Conservation (phyloP, 2,113 vertebrate species). For the Egretta garzetta region DNA sequence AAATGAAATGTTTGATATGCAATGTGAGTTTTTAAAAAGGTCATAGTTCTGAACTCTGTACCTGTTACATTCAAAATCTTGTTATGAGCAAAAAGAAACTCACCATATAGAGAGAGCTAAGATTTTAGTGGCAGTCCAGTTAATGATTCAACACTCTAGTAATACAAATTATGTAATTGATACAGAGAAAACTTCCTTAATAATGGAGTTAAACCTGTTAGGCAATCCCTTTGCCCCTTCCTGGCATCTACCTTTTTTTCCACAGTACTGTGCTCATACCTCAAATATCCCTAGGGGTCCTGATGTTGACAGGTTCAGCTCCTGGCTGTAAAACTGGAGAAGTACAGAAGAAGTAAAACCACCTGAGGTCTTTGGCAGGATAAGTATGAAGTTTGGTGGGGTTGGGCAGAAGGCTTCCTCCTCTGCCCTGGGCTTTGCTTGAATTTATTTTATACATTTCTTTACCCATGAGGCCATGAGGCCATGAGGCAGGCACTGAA, state of each 20-base stretch:
- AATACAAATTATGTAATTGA: background rate
- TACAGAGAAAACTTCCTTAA: background rate
- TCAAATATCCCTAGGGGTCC: rapidly evolving
- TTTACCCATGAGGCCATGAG: too few relatives aligned
- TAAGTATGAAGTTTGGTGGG: background rate
- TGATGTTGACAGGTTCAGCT: background rate
- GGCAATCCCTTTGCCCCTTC: background rate
- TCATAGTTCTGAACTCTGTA: background rate
- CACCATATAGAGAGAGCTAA: too few relatives aligned
- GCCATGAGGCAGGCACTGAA: background rate
- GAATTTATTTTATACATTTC: background rate
- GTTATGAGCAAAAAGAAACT: background rate
- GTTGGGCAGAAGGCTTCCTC: background rate
- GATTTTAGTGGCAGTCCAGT: background rate
- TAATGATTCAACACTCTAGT: background rate
- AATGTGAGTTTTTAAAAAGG: background rate
- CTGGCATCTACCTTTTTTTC: background rate
- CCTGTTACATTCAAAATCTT: background rate
- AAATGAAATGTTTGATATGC: background rate
- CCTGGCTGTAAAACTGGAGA: background rate
- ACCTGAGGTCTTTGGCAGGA: background rate
- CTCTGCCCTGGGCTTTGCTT: background rate
- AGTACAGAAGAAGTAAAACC: background rate
- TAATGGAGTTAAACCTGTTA: background rate
- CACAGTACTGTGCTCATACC: background rate